Base-by-base conservation (phyloP, 2,113 vertebrate species). In the Urocynchramus pylzowi region DNA sequence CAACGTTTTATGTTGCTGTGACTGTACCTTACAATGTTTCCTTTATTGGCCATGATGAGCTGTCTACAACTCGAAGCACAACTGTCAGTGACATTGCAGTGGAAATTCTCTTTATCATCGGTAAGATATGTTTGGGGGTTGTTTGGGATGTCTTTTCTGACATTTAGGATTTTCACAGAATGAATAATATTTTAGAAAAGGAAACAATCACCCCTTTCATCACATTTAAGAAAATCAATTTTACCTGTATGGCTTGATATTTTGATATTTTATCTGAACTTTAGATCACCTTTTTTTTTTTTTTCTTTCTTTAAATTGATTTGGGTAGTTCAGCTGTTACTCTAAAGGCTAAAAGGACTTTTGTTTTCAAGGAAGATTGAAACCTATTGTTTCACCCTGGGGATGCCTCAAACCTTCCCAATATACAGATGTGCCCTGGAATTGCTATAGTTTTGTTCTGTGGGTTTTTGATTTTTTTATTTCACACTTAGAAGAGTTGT, bases 11-110 rank as follows among this genome's bases (percentile, higher is more conserved):
- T 97, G 99, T 99, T 63, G 99, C 99, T 35, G 99, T 99, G 96
- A 99, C 99, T 26, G 99, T 99, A 95, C 99, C 99, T 87, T 99
- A 99, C 97, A 99, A 99, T 21, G 99, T 99, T 71, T 99, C 99
- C 89, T 99, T 99, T 97, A 99, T 99, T 61, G 99, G 98, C 65
- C 99, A 99, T 13, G 99, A 99, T 53, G 99, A 99, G 89, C 97
- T 99, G 77, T 98, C 98, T 89, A 98, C 98, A 30, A 99, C 99
- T n/a, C 98, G 99, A 97, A 99, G 99, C 98, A 99, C 99, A 71
- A 99, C 99, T 2, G 99, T 99, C 98, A 99, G 99, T 74, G 99
- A 99, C 96, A 99, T 99, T 64, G 99, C 99, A 2, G 99, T 99
- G 97, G 99, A 99, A 98, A 99, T 99, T 84, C 99, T 99, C 65